Evolutionary conservation across 2,113 vertebrate genomes (phyloP).

Genomic region (Atractosteus spatula): DNA sequence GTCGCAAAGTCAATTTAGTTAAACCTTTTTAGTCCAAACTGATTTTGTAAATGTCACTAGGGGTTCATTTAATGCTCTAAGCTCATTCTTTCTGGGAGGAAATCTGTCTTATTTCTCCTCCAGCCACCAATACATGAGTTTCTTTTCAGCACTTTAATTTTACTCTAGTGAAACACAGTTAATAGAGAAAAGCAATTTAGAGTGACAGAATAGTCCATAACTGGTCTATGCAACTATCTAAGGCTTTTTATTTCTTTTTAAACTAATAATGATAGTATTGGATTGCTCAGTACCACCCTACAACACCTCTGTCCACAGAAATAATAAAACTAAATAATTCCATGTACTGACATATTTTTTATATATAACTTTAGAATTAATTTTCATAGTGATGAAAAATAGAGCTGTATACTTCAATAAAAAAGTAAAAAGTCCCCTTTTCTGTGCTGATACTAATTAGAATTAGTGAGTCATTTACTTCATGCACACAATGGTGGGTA

Average conservation of each 20-base stretch:
- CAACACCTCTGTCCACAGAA: no score
- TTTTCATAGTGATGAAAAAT: no score
- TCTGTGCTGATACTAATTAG: constrained; percentile 68
- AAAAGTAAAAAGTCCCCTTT: constrained; percentile 40
- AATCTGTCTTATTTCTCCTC: constrained; percentile 46
- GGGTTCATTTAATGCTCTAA: constrained; percentile 41
- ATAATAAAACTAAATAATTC: no score
- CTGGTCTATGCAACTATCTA: constrained; percentile 4
- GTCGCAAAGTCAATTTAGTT: constrained; percentile 42
- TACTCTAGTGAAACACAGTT: constrained; percentile 36
- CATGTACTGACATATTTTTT: no score
- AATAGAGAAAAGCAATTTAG: constrained; percentile 20
- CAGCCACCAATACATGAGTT: constrained; percentile 35
- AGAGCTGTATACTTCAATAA: no score
- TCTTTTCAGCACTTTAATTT: constrained; percentile 26
- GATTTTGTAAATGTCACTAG: constrained; percentile 48
- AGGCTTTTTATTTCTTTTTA: no score
- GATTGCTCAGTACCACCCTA: no score
- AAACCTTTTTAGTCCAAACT: constrained; percentile 53
- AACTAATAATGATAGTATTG: no score
- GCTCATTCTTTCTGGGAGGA: constrained; percentile 45
- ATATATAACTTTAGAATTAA: no score
- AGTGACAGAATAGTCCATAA: neutral
- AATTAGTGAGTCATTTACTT: constrained; percentile 52
- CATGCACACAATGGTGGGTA: constrained; percentile 25